A percentile compares a stretch with the other conserved stretches of the same genome.
Conservation (phyloP, 2,797 vertebrate genomes). For the Chaenodraco wilsoni region DNA sequence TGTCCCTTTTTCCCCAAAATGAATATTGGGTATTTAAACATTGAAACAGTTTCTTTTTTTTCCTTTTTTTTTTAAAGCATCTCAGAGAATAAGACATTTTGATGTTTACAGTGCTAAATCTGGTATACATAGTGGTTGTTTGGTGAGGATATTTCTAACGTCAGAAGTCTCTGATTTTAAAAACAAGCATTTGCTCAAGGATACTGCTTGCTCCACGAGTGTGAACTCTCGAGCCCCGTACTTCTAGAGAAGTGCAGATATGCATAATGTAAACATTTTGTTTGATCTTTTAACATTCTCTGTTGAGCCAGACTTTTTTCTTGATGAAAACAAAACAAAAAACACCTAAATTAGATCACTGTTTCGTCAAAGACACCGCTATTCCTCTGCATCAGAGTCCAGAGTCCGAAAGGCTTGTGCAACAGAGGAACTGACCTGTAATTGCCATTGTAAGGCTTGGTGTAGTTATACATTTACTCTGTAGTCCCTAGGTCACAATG, state of each 20-base stretch:
- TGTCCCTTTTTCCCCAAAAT: constrained; percentile 54
- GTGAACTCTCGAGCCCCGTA: constrained; percentile 79
- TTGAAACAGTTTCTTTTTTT: constrained; percentile 47
- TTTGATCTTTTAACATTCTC: constrained; percentile 70
- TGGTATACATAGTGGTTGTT: constrained; percentile 89
- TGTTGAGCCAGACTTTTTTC: constrained; percentile 90
- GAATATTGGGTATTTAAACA: constrained; percentile 74
- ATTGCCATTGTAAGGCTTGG: constrained; percentile 88
- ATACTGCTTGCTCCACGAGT: constrained; percentile 78
- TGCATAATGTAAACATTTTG: constrained; percentile 97
- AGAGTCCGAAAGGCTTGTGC: constrained; percentile 91
- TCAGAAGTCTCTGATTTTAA: constrained; percentile 90
- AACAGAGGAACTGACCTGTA: constrained; percentile 91
- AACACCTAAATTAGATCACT: constrained; percentile 76
- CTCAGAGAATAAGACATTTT: constrained; percentile 84
- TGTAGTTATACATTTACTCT: constrained; percentile 84
- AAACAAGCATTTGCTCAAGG: constrained; percentile 74
- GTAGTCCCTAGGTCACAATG: constrained; percentile 87
- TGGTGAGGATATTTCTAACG: constrained; percentile 84
- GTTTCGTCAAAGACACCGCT: constrained; percentile 79
- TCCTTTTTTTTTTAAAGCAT: constrained; percentile 66
- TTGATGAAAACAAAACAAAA: constrained; percentile 83
- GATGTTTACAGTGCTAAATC: constrained; percentile 87
- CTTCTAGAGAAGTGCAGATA: constrained; percentile 91
- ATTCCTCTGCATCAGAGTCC: constrained; percentile 84